Percentiles rank a stretch among this genome's conserved stretches.
These are phyloP conservation scores for Myanophis thanlyinensis DNA, from an alignment of 2,113 vertebrate species.

Conservation along the genomic window DNA sequence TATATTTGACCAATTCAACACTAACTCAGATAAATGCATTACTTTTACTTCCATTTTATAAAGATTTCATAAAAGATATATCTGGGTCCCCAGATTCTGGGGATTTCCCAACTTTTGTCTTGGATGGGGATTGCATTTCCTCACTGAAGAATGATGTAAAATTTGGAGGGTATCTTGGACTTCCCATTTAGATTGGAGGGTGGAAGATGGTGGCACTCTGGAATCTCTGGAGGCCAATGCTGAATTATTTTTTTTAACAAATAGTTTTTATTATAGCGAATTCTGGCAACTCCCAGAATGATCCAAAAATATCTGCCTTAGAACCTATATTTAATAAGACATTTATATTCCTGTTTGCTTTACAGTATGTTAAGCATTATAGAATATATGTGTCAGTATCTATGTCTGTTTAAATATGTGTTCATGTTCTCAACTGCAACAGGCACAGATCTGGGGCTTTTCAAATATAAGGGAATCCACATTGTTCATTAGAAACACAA, in stretches of 20 bases:
- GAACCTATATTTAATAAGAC: neutral
- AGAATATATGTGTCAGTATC: neutral
- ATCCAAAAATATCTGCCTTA: neutral
- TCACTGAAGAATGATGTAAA: neutral
- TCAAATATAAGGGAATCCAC: neutral
- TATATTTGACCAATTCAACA: slow-evolving; percentile 31
- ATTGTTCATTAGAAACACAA: neutral
- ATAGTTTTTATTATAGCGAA: neutral
- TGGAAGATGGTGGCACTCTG: neutral
- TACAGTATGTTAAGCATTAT: neutral
- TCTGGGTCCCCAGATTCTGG: neutral
- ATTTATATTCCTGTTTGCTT: neutral
- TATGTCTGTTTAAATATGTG: neutral
- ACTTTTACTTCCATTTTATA: slow-evolving; percentile 32
- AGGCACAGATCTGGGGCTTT: neutral
- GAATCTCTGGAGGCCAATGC: neutral
- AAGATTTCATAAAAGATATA: slow-evolving; percentile 37
- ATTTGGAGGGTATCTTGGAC: neutral
- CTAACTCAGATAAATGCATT: slow-evolving; percentile 33
- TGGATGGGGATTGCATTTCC: neutral
- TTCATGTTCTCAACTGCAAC: neutral
- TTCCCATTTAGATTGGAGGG: neutral
- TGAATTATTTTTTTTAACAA: neutral
- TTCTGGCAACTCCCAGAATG: neutral
- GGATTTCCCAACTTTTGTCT: neutral